Conservation (phyloP, 64 coral and sea anemone genomes). For the Stylophora pistillata region DNA sequence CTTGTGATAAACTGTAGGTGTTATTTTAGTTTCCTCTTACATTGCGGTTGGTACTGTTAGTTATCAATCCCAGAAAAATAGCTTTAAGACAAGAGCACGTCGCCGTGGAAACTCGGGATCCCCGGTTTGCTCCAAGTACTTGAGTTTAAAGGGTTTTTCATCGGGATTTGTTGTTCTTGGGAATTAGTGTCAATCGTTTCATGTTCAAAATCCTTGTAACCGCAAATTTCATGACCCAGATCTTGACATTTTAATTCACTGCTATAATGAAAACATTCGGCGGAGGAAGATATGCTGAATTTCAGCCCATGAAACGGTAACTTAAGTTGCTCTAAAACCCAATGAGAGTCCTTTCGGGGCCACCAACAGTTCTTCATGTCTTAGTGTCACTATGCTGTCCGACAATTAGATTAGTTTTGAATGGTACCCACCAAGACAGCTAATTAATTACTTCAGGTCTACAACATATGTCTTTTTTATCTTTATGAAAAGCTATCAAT, state of each 20-base stretch:
- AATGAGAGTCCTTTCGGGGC: neutral
- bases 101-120: neutral
- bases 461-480: slow-evolving; percentile 11
- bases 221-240: neutral
- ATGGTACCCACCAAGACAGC: neutral
- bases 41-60: neutral
- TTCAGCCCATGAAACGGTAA: neutral
- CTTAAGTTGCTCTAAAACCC: neutral
- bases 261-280: neutral
- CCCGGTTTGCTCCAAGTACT: neutral
- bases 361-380: neutral
- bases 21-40: neutral
- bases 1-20: no score
- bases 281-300: neutral
- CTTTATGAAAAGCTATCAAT: neutral
- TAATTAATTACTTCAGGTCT: neutral
- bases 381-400: neutral
- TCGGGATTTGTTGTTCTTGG: neutral
- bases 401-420: neutral
- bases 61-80: neutral
- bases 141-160: slow-evolving; percentile 8
- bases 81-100: neutral
- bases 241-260: neutral
- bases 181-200: slow-evolving; percentile 25
- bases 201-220: neutral